phyloP scores from a whole-genome alignment of 1,140 invertebrate species.

The Papilio dardanus region DNA sequence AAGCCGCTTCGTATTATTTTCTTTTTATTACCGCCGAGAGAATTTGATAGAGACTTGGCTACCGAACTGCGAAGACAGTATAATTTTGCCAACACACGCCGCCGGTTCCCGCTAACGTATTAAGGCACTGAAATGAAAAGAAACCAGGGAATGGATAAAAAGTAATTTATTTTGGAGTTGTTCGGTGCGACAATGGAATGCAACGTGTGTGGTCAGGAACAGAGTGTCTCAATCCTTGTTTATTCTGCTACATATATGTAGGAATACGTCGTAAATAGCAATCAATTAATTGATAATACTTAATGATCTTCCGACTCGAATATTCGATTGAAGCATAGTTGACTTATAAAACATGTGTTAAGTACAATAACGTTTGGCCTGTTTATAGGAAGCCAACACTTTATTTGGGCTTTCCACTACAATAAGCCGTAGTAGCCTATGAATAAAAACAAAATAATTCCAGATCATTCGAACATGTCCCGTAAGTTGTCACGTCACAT shows the following conservation, averaged over 20 bases:
- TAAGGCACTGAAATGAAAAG: constrained; percentile 69
- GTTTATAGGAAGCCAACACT: too few species aligned
- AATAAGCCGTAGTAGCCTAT: neutral
- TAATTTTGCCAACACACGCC: constrained; percentile 69
- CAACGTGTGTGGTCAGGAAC: neutral
- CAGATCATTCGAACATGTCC: neutral
- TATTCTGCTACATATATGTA: too few species aligned
- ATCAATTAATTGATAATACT: neutral
- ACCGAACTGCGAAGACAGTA: constrained; percentile 61
- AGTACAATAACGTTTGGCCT: too few species aligned
- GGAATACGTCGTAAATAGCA: too few species aligned
- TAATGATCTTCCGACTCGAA: neutral
- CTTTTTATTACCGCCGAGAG: constrained; percentile 70
- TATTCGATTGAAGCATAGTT: too few species aligned
- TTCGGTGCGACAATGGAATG: constrained; percentile 52
- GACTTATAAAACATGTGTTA: neutral
- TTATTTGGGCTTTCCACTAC: too few species aligned
- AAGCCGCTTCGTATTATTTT: constrained; percentile 69
- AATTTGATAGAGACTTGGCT: constrained; percentile 75
- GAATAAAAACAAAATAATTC: neutral
- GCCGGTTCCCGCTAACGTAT: constrained; percentile 60
- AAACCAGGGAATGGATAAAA: constrained; percentile 67
- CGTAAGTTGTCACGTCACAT: neutral
- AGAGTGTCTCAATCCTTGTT: neutral
- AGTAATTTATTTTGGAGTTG: constrained; percentile 63